A percentile compares a stretch with the other conserved stretches of the same genome.
phyloP scores from a whole-genome alignment of 2,888 invertebrate genomes.

The Amphipyra berbera region DNA sequence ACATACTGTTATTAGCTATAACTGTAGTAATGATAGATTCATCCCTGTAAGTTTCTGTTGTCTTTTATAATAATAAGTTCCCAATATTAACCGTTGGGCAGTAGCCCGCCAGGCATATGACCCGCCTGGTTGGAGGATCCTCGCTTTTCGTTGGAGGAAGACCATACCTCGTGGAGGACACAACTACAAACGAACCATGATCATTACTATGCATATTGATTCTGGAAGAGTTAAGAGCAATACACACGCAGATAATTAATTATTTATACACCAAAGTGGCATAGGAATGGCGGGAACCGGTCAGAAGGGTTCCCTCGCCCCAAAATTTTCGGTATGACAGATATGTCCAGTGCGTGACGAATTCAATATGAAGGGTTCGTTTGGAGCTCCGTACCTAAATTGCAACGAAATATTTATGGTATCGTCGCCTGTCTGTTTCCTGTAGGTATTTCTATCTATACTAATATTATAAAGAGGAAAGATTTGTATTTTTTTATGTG shows the following conservation, averaged over 20 bases:
- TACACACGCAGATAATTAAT: constrained; percentile 50
- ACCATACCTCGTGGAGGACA: too few species aligned
- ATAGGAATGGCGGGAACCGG: constrained; percentile 38
- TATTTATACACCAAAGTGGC: constrained; percentile 55
- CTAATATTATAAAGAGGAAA: too few species aligned
- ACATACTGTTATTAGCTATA: too few species aligned
- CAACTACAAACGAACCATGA: not conserved
- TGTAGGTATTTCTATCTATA: constrained; percentile 11
- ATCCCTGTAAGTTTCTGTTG: too few species aligned
- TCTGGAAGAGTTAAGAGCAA: constrained; percentile 33
- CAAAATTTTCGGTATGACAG: constrained; percentile 56
- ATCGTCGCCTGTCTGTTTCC: constrained; percentile 14
- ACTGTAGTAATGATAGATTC: too few species aligned
- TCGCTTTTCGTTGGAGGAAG: too few species aligned
- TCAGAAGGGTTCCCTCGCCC: constrained; percentile 48
- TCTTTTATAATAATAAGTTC: too few species aligned
- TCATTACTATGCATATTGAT: constrained; percentile 27
- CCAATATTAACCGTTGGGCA: too few species aligned
- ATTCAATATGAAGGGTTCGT: constrained; percentile 52
- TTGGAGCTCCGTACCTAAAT: constrained; percentile 38
- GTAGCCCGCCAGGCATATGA: too few species aligned
- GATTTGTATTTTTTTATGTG: too few species aligned
- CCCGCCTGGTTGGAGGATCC: too few species aligned
- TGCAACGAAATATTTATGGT: constrained; percentile 56
- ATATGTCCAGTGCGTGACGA: constrained; percentile 58